These are phyloP conservation scores for Arrhamphus sclerolepis DNA, from an alignment of 2,797 vertebrate genomes.

Conservation along the genomic window DNA sequence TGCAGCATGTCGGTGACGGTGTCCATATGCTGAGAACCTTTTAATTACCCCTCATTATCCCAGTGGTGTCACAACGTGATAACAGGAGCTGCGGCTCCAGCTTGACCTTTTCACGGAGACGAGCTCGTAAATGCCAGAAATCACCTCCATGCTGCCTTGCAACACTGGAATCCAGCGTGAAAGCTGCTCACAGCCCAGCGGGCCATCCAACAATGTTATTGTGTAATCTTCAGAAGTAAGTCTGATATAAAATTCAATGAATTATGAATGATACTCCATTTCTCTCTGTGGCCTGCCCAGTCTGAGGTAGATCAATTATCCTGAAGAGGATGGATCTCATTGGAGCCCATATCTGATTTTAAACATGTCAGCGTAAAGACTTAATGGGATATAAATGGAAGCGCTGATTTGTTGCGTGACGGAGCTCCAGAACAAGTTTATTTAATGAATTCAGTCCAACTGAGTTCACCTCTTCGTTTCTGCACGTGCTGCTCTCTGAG, in stretches of 20 bases:
- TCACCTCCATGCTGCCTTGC: background rate
- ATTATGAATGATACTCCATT: conserved; percentile 70
- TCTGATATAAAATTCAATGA: conserved; percentile 64
- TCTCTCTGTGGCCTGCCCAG: conserved; percentile 46
- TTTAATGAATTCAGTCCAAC: conserved; percentile 24
- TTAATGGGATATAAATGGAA: conserved; percentile 70
- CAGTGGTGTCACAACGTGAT: conserved; percentile 42
- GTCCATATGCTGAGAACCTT: conserved; percentile 60
- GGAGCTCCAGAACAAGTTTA: conserved; percentile 17
- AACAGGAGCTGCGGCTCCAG: conserved; percentile 22
- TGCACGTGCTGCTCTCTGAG: background rate
- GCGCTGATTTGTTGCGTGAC: conserved; percentile 41
- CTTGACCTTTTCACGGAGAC: conserved; percentile 61
- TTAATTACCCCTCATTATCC: conserved; percentile 66
- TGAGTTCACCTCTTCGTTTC: conserved; percentile 12
- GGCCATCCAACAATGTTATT: conserved; percentile 56
- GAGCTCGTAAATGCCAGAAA: conserved; percentile 29
- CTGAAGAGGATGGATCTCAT: conserved; percentile 57
- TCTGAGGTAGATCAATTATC: conserved; percentile 60
- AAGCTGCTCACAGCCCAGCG: background rate
- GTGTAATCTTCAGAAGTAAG: conserved; percentile 66
- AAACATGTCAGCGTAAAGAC: conserved; percentile 52
- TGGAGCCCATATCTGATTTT: conserved; percentile 55
- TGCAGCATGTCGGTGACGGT: conserved; percentile 36
- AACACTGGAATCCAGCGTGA: background rate